These are phyloP conservation scores for Hermetia illucens DNA, from an alignment of 1,140 invertebrate genomes.

Conservation along the genomic window DNA sequence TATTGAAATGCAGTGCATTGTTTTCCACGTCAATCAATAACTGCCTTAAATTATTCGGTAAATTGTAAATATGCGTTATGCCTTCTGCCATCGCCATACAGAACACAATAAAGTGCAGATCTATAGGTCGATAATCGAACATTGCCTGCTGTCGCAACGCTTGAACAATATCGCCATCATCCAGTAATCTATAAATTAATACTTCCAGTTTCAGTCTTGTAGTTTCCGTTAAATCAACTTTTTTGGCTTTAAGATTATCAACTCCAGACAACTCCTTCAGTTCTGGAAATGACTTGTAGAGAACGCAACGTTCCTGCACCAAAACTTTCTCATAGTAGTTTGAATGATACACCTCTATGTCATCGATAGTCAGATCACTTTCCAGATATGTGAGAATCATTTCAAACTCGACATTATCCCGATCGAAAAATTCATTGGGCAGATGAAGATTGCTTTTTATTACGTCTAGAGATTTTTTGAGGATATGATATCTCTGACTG, in stretches of 20 bases:
- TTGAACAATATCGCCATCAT: conserved; percentile 29
- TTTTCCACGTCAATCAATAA: conserved; percentile 18
- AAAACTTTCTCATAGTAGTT: conserved; percentile 29
- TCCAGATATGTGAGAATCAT: conserved; percentile 23
- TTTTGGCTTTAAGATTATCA: conserved; percentile 22
- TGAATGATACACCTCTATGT: conserved; percentile 18
- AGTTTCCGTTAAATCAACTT: conserved; percentile 9
- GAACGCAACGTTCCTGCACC: conserved; percentile 21
- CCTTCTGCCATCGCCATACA: conserved; percentile 36
- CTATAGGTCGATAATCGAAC: conserved; percentile 29
- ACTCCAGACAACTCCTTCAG: conserved; percentile 26
- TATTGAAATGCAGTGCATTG: conserved; percentile 13
- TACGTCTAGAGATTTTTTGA: conserved; percentile 19
- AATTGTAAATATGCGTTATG: conserved; percentile 20
- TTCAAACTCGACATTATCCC: conserved; percentile 28
- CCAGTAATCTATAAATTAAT: conserved; percentile 24
- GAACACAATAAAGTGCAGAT: conserved; percentile 34
- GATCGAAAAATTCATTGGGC: conserved; percentile 25
- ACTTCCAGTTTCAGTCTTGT: conserved; percentile 17
- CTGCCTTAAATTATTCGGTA: conserved; percentile 22
- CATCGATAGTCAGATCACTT: conserved; percentile 7
- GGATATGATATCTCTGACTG: conserved; percentile 14
- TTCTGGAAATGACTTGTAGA: conserved; percentile 26
- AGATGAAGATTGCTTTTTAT: conserved; percentile 25
- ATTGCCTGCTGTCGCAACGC: conserved; percentile 33